Conservation (phyloP, 2,113 vertebrate species). For the Saccopteryx bilineata region DNA sequence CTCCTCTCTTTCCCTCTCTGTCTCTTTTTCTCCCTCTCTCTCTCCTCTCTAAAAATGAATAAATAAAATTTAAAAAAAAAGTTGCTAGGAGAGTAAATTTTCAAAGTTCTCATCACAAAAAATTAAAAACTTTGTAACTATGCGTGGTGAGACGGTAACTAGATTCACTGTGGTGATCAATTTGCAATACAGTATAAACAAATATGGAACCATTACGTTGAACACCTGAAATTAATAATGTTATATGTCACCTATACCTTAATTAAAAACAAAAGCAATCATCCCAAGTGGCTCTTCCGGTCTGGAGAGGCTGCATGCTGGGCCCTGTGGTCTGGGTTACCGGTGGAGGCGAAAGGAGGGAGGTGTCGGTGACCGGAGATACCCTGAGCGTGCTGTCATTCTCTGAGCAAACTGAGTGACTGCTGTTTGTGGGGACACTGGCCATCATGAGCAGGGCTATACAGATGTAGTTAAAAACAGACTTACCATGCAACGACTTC, state of each 20-base stretch:
- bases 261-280: not conserved
- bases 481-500: slow-evolving; percentile 94
- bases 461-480: not conserved
- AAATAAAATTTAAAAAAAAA: too few species aligned
- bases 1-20: too few species aligned
- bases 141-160: not conserved
- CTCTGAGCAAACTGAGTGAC: not conserved
- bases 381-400: not conserved
- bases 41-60: too few species aligned
- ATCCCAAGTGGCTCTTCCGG: not conserved
- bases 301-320: not conserved
- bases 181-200: not conserved
- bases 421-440: not conserved
- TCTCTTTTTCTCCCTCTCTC: too few species aligned
- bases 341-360: not conserved
- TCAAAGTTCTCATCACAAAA: not conserved
- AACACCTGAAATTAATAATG: not conserved
- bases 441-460: not conserved
- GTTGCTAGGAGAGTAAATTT: not conserved
- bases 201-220: not conserved
- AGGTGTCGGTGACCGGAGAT: accelerated
- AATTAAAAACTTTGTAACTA: not conserved
- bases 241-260: not conserved
- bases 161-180: not conserved
- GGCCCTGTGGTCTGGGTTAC: not conserved